These are phyloP conservation scores for Pedicia rivosa DNA, from an alignment of 2,888 invertebrate species.

Conservation along the genomic window DNA sequence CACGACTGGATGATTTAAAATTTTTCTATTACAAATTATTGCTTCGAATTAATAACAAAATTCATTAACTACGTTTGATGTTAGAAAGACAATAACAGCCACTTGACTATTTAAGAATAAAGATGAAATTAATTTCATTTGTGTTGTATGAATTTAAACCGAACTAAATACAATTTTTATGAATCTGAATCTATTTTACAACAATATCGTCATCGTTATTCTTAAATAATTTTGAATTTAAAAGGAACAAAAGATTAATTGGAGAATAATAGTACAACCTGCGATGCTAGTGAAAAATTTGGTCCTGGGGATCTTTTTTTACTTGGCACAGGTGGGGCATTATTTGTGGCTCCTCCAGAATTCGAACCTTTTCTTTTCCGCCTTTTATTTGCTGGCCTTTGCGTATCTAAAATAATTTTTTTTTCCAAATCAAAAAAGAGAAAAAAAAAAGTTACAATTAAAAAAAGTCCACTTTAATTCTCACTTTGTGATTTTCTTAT, in stretches of 20 bases:
- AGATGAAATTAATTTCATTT: no score
- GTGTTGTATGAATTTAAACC: no score
- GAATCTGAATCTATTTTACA: no score
- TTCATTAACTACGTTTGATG: no score
- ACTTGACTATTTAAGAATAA: no score
- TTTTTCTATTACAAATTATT: no score
- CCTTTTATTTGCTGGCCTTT: slow-evolving; percentile 86
- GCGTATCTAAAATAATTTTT: slow-evolving; percentile 65
- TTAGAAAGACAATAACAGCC: no score
- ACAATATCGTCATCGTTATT: not conserved
- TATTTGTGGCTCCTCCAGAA: slow-evolving; percentile 55
- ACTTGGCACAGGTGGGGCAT: slow-evolving; percentile 75
- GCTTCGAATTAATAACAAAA: no score
- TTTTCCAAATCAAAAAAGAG: slow-evolving; percentile 1
- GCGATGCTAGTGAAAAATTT: slow-evolving; percentile 88
- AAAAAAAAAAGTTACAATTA: slow-evolving; percentile 10
- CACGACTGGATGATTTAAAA: no score
- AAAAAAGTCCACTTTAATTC: no score
- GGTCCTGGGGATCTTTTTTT: slow-evolving; percentile 95
- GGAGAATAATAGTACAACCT: slow-evolving; percentile 39
- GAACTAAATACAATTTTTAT: no score
- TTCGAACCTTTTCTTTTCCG: slow-evolving; percentile 92
- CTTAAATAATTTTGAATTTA: not conserved
- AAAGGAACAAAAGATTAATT: slow-evolving; percentile 4
- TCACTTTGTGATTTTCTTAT: no score